Conservation (phyloP, 1,140 invertebrate species). For the Xylocopa sonorina region DNA sequence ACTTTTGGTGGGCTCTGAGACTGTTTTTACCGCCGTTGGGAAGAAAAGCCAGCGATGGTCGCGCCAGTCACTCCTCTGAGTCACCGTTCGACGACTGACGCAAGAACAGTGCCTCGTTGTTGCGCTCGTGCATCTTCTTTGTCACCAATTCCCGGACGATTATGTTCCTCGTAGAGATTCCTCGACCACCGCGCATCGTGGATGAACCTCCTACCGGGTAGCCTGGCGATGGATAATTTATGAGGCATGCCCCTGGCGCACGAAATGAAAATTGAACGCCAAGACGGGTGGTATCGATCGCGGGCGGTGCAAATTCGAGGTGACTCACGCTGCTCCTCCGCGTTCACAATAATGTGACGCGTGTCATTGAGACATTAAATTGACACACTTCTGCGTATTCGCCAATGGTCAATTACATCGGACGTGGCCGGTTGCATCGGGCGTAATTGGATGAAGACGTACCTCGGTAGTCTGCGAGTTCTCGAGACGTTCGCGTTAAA, state of each 20-base stretch:
- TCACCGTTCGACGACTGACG: slow-evolving; percentile 35
- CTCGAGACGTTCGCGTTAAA: slow-evolving; percentile 35
- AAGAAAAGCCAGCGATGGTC: slow-evolving; percentile 9
- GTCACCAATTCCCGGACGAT: background rate
- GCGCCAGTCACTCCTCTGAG: slow-evolving; percentile 18
- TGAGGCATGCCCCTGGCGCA: background rate
- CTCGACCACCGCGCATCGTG: background rate
- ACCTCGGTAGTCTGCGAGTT: slow-evolving; percentile 33
- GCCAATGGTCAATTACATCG: slow-evolving; percentile 60
- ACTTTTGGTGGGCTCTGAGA: slow-evolving; percentile 30
- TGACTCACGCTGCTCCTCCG: slow-evolving; percentile 16
- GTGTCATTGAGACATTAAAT: slow-evolving; percentile 45
- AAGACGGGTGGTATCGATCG: slow-evolving; percentile 9
- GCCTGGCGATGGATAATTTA: background rate
- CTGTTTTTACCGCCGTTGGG: background rate
- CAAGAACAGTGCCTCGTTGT: slow-evolving; percentile 28
- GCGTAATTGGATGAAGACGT: slow-evolving; percentile 70
- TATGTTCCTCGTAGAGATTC: background rate
- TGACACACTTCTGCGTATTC: slow-evolving; percentile 48
- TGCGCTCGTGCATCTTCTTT: background rate
- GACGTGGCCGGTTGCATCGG: slow-evolving; percentile 57
- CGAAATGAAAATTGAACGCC: background rate
- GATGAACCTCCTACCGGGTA: too few relatives aligned
- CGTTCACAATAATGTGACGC: slow-evolving; percentile 46
- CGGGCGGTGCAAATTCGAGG: slow-evolving; percentile 1